A percentile compares a stretch with the other conserved stretches of the same genome.
Evolutionary conservation across 2,888 invertebrate species (phyloP).

Genomic region (Ophion ellenae): DNA sequence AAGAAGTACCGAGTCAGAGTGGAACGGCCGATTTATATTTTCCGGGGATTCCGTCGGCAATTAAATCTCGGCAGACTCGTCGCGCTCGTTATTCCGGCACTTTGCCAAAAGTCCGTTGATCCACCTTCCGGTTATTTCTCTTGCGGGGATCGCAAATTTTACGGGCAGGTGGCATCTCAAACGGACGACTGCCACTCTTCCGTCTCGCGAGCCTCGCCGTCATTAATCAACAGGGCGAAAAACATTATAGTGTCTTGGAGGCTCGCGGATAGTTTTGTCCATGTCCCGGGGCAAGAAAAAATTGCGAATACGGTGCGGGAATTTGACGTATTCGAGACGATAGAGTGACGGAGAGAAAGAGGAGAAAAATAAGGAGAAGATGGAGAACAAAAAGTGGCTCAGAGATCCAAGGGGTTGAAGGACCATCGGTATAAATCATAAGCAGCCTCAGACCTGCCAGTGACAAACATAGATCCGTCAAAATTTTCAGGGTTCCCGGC

Average conservation of each 20-base stretch:
- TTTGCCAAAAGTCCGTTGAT: slow-evolving; percentile 50
- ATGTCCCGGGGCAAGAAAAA: background rate
- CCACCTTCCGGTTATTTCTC: slow-evolving; percentile 53
- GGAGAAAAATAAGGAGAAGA: background rate
- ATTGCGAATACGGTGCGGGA: background rate
- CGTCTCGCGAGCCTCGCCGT: slow-evolving; percentile 8
- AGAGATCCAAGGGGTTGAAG: background rate
- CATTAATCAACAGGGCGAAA: slow-evolving; percentile 48
- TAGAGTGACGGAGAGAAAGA: background rate
- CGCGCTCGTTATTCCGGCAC: slow-evolving; percentile 35
- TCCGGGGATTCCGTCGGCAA: slow-evolving; percentile 51
- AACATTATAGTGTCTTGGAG: slow-evolving; percentile 54
- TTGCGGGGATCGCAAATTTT: slow-evolving; percentile 51
- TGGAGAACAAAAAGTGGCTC: background rate
- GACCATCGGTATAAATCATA: background rate
- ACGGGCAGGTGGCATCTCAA: slow-evolving; percentile 52
- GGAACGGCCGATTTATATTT: slow-evolving; percentile 19
- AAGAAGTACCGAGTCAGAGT: background rate
- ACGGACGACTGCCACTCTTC: slow-evolving; percentile 56
- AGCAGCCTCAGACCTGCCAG: slow-evolving; percentile 3
- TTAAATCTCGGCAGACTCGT: slow-evolving; percentile 53
- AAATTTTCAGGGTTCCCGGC: slow-evolving; percentile 82
- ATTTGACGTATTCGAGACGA: slow-evolving; percentile 16
- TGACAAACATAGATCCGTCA: slow-evolving; percentile 26
- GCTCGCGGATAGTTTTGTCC: background rate